phyloP scores from a whole-genome alignment of 2,888 invertebrate species.

The Cynaeus angustus region DNA sequence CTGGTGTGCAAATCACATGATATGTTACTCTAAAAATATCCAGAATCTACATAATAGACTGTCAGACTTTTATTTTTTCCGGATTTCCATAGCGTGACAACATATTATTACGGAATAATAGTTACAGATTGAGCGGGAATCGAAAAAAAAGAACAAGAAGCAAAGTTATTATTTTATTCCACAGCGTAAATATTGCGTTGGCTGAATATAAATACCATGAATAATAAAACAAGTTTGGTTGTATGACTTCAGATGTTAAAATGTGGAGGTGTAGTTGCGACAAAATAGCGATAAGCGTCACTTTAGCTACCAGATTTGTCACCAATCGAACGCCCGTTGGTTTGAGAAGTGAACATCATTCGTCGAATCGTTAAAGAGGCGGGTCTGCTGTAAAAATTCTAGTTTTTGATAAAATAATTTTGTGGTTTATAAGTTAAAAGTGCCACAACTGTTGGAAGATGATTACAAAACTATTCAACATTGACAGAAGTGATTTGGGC shows the following conservation, averaged over 20 bases:
- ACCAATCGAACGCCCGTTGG: constrained; percentile 20
- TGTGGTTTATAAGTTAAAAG: no score
- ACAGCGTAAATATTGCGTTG: not conserved
- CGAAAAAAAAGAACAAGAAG: constrained; percentile 4
- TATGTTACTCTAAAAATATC: constrained; percentile 22
- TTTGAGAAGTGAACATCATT: constrained; percentile 2
- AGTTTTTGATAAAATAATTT: constrained; percentile 22
- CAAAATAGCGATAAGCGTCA: constrained; percentile 7
- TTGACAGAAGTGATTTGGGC: no score
- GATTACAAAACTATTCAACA: not conserved
- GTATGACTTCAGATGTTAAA: no score
- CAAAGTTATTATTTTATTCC: constrained; percentile 9
- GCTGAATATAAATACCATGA: not conserved
- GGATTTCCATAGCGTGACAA: constrained; percentile 31
- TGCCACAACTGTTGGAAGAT: no score
- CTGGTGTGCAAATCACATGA: constrained; percentile 32
- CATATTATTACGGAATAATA: constrained; percentile 26
- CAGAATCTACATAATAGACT: constrained; percentile 14
- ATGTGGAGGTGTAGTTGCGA: not conserved
- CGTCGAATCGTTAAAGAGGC: constrained; percentile 7
- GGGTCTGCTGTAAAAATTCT: constrained; percentile 15
- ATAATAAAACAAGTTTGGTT: no score
- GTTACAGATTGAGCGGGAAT: constrained; percentile 13
- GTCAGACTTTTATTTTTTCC: constrained; percentile 23
- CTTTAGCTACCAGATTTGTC: constrained; percentile 21